phyloP scores from a whole-genome alignment of 2,888 invertebrate species.

The Ophraella communa region DNA sequence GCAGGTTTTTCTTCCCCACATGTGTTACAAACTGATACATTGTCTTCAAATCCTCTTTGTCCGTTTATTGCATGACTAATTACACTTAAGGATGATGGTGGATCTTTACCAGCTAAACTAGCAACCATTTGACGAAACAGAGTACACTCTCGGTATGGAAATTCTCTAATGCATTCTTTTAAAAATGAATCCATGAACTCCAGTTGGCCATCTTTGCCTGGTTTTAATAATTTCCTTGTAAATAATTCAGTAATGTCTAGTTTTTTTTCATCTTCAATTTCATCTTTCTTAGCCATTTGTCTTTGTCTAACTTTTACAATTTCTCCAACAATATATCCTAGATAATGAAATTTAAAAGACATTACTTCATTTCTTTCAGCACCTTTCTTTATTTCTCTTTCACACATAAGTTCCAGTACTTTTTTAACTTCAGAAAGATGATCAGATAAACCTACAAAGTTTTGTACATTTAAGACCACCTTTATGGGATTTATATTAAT shows the following conservation, averaged over 20 bases:
- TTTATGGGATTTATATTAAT: conserved; percentile 87
- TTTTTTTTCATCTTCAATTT: conserved; percentile 63
- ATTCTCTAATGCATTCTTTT: conserved; percentile 86
- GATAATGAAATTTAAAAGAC: conserved; percentile 88
- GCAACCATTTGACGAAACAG: conserved; percentile 87
- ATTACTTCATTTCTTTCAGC: conserved; percentile 88
- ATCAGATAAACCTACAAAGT: conserved; percentile 73
- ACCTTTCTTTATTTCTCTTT: conserved; percentile 84
- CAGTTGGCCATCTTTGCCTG: conserved; percentile 69
- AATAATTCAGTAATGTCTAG: conserved; percentile 77
- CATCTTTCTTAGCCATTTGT: conserved; percentile 61
- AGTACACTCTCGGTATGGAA: conserved; percentile 88
- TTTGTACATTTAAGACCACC: conserved; percentile 79
- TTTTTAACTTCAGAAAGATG: conserved; percentile 77
- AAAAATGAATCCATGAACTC: conserved; percentile 77
- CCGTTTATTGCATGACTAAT: conserved; percentile 87
- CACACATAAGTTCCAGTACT: conserved; percentile 83
- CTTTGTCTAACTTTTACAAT: conserved; percentile 73
- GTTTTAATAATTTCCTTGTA: conserved; percentile 77
- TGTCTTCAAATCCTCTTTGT: conserved; percentile 78
- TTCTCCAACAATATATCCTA: conserved; percentile 77
- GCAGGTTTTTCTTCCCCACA: conserved; percentile 89
- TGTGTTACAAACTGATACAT: conserved; percentile 76
- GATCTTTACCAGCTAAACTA: conserved; percentile 77
- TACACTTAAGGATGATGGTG: conserved; percentile 72